Percentiles rank a stretch among this genome's conserved stretches.
Evolutionary conservation across 2,113 vertebrate genomes (phyloP).

Genomic region (Paratilapia polleni): DNA sequence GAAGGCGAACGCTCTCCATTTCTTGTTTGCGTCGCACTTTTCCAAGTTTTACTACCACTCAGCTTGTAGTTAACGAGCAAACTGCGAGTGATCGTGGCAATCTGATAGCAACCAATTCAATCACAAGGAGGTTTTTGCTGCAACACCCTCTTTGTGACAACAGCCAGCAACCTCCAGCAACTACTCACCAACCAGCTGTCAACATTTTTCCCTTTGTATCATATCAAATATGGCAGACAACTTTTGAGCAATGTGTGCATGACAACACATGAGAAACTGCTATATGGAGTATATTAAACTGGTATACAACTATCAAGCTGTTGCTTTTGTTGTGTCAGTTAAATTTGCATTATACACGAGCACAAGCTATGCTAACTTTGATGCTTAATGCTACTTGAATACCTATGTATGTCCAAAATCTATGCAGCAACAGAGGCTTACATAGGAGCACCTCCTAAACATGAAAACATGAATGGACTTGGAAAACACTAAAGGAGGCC

Average conservation of each 20-base stretch:
- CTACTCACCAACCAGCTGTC: too few species aligned
- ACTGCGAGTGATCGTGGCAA: too few species aligned
- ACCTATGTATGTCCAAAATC: too few species aligned
- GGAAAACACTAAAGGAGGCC: not conserved
- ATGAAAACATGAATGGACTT: not conserved
- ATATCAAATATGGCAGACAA: too few species aligned
- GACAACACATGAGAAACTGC: too few species aligned
- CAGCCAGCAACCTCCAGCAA: too few species aligned
- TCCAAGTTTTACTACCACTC: not conserved
- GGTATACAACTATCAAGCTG: not conserved
- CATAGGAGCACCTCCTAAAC: not conserved
- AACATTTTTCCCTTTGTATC: too few species aligned
- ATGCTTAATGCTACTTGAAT: not conserved
- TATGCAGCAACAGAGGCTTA: not conserved
- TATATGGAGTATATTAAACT: too few species aligned
- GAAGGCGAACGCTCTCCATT: not conserved
- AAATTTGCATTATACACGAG: not conserved
- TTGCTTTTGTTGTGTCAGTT: not conserved
- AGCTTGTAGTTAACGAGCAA: not conserved
- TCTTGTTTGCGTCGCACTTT: not conserved
- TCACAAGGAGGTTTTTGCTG: too few species aligned
- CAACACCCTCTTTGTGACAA: too few species aligned
- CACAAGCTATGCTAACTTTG: not conserved
- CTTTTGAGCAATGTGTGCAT: too few species aligned
- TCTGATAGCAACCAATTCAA: too few species aligned